Percentiles rank a stretch among this genome's conserved stretches.
These are phyloP conservation scores for Coremacera marginata DNA, from an alignment of 2,888 invertebrate species.

Conservation along the genomic window DNA sequence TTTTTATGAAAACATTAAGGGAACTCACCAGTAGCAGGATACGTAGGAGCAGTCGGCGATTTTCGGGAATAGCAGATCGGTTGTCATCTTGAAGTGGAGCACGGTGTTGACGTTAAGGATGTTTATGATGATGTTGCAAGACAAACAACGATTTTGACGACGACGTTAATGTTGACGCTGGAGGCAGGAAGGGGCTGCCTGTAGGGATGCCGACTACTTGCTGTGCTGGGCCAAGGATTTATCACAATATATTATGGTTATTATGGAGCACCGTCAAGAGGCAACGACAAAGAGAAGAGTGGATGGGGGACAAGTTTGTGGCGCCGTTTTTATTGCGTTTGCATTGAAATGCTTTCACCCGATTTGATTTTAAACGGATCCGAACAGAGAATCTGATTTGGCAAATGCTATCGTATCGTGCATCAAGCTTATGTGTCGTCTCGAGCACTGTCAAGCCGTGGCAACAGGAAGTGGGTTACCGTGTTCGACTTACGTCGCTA, in stretches of 20 bases:
- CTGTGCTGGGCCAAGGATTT: conserved; percentile 25
- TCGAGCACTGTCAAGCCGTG: not conserved
- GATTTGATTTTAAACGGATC: not conserved
- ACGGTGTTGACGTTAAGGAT: conserved; percentile 38
- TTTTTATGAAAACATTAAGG: not conserved
- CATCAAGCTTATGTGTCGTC: conserved; percentile 4
- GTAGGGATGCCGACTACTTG: conserved; percentile 10
- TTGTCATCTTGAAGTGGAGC: conserved; percentile 58
- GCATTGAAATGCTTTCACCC: conserved; percentile 8
- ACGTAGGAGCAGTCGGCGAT: conserved; percentile 86
- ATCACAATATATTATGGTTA: conserved; percentile 8
- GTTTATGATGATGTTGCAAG: conserved; percentile 45
- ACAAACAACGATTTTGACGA: not conserved
- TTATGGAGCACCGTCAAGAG: not conserved
- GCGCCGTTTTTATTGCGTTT: conserved; percentile 26
- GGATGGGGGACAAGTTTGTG: conserved; percentile 17
- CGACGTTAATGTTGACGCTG: not conserved
- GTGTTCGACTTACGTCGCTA: not conserved
- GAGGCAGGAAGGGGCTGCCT: not conserved
- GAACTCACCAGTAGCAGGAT: conserved; percentile 86
- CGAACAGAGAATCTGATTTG: not conserved
- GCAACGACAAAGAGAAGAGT: not conserved
- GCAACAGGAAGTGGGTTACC: not conserved
- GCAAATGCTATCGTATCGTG: not conserved
- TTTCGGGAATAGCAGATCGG: conserved; percentile 76